A percentile compares a stretch with the other conserved stretches of the same genome.
Conservation (phyloP, 1,140 invertebrate genomes). For the Druon quercuslanigerum region DNA sequence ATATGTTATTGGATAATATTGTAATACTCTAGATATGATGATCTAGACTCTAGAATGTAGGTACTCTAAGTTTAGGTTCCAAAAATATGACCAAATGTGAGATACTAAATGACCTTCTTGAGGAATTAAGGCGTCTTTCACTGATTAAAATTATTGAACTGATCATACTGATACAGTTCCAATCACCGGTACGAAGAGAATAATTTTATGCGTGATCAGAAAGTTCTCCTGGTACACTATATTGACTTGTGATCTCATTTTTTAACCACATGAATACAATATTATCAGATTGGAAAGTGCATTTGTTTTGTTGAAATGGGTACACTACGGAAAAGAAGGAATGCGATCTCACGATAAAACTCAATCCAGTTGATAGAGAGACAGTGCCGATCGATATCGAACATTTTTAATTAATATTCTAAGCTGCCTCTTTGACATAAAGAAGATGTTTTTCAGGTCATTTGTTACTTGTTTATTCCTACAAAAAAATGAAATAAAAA, state of each 20-base stretch:
- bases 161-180: conserved; percentile 1
- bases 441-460: neutral
- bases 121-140: neutral
- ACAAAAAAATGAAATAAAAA: too few species aligned
- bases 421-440: neutral
- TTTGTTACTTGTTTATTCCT: neutral
- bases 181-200: neutral
- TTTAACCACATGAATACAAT: conserved; percentile 15
- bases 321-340: conserved; percentile 16
- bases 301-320: conserved; percentile 28
- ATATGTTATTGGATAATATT: too few species aligned
- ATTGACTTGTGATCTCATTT: conserved; percentile 20
- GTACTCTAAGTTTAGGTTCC: too few species aligned
- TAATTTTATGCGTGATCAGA: conserved; percentile 8
- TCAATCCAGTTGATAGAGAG: conserved; percentile 34
- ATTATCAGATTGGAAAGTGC: conserved; percentile 29
- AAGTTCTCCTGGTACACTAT: conserved; percentile 8
- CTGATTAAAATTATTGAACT: neutral
- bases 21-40: too few species aligned
- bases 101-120: neutral
- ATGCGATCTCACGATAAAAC: conserved; percentile 34
- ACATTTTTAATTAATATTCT: neutral
- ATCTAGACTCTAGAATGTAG: too few species aligned
- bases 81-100: neutral
- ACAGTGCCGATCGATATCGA: conserved; percentile 12